Base-by-base conservation (phyloP, 2,888 invertebrate genomes). In the Maniola hyperantus region DNA sequence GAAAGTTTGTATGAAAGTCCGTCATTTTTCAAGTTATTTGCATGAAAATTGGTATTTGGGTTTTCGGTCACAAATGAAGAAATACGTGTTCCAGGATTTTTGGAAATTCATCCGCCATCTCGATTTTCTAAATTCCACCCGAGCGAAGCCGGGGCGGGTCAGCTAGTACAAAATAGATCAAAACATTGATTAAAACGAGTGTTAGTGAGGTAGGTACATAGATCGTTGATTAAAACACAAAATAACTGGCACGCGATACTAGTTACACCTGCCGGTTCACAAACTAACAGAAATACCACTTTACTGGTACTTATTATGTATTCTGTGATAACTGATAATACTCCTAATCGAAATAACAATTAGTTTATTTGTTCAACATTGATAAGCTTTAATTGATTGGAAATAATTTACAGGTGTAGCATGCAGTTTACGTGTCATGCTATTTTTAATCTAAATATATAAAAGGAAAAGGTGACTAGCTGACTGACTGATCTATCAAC, bases 141-240 rank as follows among this genome's bases (percentile, higher is more conserved):
- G n/a, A n/a, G n/a, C n/a, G n/a, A n/a, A n/a, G n/a, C n/a, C n/a
- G n/a, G n/a, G n/a, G n/a, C n/a, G n/a, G n/a, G n/a, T n/a, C n/a
- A n/a, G n/a, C n/a, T n/a, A n/a, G n/a, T n/a, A n/a, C 26, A 48
- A 48, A 18, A 0, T 48, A 48, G 18, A 48, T 48, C 8, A 8
- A 48, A 15, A 46, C 15, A 46, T 46, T 46, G 44, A 46, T 46
- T 46, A 46, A 42, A 48, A 15, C 18, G 7, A 48, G 18, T 15
- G n/a, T n/a, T n/a, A 26, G 26, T 1, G 1, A 48, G 8, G 8
- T 15, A 39, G 11, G 11, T 34, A 15, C 44, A 15, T 8, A 18
- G 48, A 10, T 26, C 50, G 50, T 51, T 13, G 50, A 48, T 48
- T n/a, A 53, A 53, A 53, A 54, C 54, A 34, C 36, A 54, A 54